Percentiles rank a stretch among this genome's conserved stretches.
These are phyloP conservation scores for Porites lobata DNA, from an alignment of 92 coral and sea anemone species.

Conservation along the genomic window DNA sequence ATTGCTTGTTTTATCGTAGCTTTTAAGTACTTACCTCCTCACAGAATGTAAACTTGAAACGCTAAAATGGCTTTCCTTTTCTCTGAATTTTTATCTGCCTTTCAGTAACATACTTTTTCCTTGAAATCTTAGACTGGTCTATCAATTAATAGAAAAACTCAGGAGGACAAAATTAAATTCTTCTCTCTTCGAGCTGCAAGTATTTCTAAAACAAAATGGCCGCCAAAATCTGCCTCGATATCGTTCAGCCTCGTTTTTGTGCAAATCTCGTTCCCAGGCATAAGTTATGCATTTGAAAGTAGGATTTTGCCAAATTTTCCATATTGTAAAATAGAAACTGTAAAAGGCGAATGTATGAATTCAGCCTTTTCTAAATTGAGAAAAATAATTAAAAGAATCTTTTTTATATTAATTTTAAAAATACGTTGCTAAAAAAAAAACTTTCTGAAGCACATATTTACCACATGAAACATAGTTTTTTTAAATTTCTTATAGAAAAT, in stretches of 20 bases:
- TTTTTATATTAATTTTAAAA: conserved; percentile 39
- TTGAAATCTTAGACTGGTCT: too few relatives aligned
- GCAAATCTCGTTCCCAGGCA: conserved; percentile 38
- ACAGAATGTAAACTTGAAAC: too few relatives aligned
- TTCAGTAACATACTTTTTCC: not conserved
- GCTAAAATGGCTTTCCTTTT: too few relatives aligned
- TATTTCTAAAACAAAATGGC: too few relatives aligned
- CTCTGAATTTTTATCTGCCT: too few relatives aligned
- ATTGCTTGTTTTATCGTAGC: too few relatives aligned
- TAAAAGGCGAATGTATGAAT: conserved; percentile 34
- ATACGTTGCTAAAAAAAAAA: not conserved
- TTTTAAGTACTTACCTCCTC: too few relatives aligned
- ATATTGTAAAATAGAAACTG: conserved; percentile 44
- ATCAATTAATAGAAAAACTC: too few relatives aligned
- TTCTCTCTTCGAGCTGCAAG: too few relatives aligned
- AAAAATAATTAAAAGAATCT: not conserved
- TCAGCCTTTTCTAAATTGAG: not conserved
- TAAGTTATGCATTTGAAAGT: conserved; percentile 18
- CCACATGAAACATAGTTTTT: not conserved
- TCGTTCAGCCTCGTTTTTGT: conserved; percentile 52
- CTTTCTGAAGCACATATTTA: conserved; percentile 36
- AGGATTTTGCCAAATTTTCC: conserved; percentile 5
- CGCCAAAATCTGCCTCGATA: conserved; percentile 11
- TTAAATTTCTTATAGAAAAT: too few relatives aligned
- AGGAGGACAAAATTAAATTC: too few relatives aligned